These are phyloP conservation scores for Aplysina aerophoba DNA, from an alignment of 37 sponge, comb jelly and placozoan genomes.

Conservation along the genomic window DNA sequence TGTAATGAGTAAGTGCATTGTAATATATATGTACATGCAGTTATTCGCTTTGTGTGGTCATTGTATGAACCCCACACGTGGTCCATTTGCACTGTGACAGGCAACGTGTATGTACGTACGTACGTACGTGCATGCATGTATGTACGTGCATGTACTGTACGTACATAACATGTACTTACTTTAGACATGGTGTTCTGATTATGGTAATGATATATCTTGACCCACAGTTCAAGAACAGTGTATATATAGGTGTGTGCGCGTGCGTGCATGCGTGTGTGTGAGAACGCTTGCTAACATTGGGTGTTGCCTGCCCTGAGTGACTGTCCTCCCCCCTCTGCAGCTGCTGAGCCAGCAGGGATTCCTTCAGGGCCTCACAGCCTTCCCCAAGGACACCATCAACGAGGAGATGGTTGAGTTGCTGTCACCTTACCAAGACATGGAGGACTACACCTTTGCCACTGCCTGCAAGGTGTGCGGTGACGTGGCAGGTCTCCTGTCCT, in stretches of 20 bases:
- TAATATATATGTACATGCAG: too few relatives aligned
- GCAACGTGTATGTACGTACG: too few relatives aligned
- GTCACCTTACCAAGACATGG: slow-evolving; percentile 84
- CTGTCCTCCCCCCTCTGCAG: slow-evolving; percentile 16
- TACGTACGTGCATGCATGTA: background rate
- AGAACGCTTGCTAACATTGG: background rate
- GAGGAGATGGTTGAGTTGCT: slow-evolving; percentile 96
- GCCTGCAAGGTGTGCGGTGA: slow-evolving; percentile 99
- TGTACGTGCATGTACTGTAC: background rate
- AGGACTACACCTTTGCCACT: slow-evolving; percentile 92
- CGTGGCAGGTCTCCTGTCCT: slow-evolving; percentile 94
- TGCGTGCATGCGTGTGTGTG: background rate
- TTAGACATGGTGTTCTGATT: too few relatives aligned
- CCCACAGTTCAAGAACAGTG: too few relatives aligned
- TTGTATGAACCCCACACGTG: too few relatives aligned
- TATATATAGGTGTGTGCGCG: too few relatives aligned
- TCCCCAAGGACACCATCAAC: slow-evolving; percentile 93
- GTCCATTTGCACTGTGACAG: too few relatives aligned
- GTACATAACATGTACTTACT: too few relatives aligned
- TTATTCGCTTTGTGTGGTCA: too few relatives aligned
- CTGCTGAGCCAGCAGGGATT: slow-evolving; percentile 90
- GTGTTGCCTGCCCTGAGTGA: background rate
- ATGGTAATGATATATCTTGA: too few relatives aligned
- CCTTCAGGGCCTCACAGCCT: slow-evolving; percentile 72
- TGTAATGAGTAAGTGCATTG: too few relatives aligned